Base-by-base conservation (phyloP, 2,797 vertebrate genomes). In the Arrhamphus sclerolepis region DNA sequence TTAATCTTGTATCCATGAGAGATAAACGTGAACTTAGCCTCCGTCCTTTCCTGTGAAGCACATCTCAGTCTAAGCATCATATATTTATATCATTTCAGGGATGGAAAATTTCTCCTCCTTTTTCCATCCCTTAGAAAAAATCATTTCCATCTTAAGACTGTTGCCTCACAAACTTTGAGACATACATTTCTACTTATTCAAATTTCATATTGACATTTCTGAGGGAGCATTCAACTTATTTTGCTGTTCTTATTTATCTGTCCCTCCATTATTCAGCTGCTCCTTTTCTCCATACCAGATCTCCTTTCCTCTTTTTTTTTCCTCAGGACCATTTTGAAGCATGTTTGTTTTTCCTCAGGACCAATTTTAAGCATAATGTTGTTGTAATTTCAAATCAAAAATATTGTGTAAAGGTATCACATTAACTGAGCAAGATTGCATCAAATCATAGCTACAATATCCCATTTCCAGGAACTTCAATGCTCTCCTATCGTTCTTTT, bases 381-480 rank as follows among this genome's bases (percentile, higher is more conserved):
- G 60, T 79, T 77, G 40, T 58, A 66, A 81, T 63, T 55, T 75
- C 26, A 40, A 80, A 69, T 62, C 53, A 66, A 76, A 72, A 72
- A 69, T 65, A 65, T 55, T 62, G 55, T 75, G 47, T 79, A 76
- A 62, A 78, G 56, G 68, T 59, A 67, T 77, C 51, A 68, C 73
- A 46, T 51, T 69, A 70, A 78, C 77, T 70, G 64, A 69, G 75
- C 67, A 74, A 82, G 75, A 63, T 75, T 79, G 58, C 59, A 72
- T 75, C 77, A 46, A 55, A 83, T 85, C 64, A 87, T 78, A 81
- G 80, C 83, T 82, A 78, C 82, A 78, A 68, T 73, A 65, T 82
- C 80, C 82, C 74, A 84, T 78, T 80, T 84, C 64, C 84, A 89
- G 89, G 87, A 82, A 72, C 85, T 85, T 87, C 86, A 75, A 70